phyloP scores from a whole-genome alignment of 2,113 vertebrate species.

The Zosterops borbonicus region DNA sequence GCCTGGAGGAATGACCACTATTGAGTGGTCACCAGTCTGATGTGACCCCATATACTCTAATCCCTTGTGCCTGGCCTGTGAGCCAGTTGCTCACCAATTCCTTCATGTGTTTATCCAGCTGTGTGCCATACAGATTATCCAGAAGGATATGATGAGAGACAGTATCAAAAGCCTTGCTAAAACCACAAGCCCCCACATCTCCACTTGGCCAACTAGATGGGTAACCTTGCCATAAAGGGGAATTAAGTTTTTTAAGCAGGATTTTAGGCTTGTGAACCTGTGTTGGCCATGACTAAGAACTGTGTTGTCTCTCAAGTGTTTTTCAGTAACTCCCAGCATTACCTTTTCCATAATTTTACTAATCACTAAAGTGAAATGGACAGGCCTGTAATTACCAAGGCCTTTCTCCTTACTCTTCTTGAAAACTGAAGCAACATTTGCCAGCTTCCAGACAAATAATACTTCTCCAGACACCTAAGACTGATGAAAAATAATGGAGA shows the following conservation, averaged over 20 bases:
- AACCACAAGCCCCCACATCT: neutral
- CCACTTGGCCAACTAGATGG: neutral
- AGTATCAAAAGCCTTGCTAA: neutral
- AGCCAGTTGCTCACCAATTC: neutral
- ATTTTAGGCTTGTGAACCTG: neutral
- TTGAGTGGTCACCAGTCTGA: neutral
- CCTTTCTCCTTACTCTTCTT: neutral
- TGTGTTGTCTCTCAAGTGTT: neutral
- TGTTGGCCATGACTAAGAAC: neutral
- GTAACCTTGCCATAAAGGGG: neutral
- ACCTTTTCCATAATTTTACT: neutral
- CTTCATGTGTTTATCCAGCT: neutral
- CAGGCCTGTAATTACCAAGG: neutral
- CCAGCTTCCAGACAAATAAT: neutral
- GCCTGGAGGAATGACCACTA: rapidly evolving
- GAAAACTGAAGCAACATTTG: neutral
- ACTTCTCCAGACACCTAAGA: neutral
- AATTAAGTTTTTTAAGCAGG: neutral
- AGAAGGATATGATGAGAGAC: neutral
- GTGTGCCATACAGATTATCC: neutral
- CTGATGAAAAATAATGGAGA: neutral
- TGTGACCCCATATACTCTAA: neutral
- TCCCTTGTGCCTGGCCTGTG: neutral
- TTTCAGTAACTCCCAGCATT: neutral
- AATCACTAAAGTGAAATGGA: neutral